phyloP scores from a whole-genome alignment of 2,113 vertebrate species.

The Odontophorus gujanensis region DNA sequence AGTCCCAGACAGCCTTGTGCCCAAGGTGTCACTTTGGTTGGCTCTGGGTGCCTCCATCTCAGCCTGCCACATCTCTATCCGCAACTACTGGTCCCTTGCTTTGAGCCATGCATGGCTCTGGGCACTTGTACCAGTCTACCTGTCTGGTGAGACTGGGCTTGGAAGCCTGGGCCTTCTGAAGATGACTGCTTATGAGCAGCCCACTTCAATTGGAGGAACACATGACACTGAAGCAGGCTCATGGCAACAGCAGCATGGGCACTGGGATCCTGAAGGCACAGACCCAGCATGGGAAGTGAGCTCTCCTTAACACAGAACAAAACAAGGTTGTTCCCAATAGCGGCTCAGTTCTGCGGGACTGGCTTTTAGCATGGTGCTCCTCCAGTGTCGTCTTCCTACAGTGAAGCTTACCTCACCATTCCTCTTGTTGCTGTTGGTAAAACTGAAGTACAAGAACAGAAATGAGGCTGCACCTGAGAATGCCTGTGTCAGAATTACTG shows the following conservation, averaged over 20 bases:
- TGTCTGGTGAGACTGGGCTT: background rate
- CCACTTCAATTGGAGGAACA: background rate
- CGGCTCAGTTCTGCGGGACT: background rate
- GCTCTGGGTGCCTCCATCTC: background rate
- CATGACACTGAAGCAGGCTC: background rate
- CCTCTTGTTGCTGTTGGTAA: background rate
- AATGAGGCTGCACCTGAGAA: background rate
- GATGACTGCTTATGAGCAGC: accelerated
- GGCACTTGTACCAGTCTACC: background rate
- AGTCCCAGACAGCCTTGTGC: background rate
- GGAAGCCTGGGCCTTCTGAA: background rate
- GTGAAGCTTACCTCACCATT: background rate
- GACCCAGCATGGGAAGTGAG: background rate
- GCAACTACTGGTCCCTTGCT: too few relatives aligned
- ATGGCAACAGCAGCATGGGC: background rate
- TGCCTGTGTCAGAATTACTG: background rate
- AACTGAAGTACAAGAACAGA: background rate
- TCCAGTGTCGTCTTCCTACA: background rate
- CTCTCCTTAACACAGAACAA: background rate
- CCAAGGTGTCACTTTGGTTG: background rate
- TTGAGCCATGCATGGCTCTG: accelerated
- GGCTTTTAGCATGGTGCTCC: background rate
- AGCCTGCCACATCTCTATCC: background rate
- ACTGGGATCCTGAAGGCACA: background rate
- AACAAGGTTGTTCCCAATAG: background rate